Evolutionary conservation across 1,140 invertebrate species (phyloP).

Genomic region (Helicoverpa zea): DNA sequence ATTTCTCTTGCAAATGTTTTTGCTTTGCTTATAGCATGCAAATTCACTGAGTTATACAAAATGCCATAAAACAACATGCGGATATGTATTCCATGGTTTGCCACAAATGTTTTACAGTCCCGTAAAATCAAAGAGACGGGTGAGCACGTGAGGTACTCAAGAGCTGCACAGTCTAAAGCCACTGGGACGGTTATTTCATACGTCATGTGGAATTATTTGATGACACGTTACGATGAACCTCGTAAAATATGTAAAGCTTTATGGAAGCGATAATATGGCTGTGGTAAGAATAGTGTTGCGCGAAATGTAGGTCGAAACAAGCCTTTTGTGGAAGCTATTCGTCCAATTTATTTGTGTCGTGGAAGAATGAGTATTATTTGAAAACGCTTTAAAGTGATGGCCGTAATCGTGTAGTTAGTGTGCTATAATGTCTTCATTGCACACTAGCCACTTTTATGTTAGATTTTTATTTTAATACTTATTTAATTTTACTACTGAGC

Average conservation of each 20-base stretch:
- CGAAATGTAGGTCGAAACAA: background rate
- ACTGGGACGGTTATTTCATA: background rate
- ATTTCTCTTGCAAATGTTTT: too few species aligned
- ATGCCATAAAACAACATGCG: background rate
- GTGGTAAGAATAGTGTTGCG: background rate
- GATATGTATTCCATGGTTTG: background rate
- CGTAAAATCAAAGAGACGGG: slow-evolving; percentile 8
- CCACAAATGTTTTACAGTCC: slow-evolving; percentile 8
- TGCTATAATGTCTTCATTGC: background rate
- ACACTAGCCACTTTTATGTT: too few species aligned
- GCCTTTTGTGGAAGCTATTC: too few species aligned
- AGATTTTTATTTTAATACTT: too few species aligned
- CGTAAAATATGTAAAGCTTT: slow-evolving; percentile 6
- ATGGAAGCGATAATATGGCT: background rate
- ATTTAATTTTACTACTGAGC: too few species aligned
- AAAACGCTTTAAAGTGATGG: background rate
- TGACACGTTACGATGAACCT: background rate
- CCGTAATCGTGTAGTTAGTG: too few species aligned
- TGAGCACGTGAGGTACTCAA: background rate
- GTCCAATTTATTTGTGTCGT: too few species aligned
- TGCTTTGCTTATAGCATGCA: background rate
- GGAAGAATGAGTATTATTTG: too few species aligned
- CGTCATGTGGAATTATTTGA: slow-evolving; percentile 2
- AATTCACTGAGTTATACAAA: slow-evolving; percentile 15
- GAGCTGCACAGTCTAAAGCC: background rate